Conservation (phyloP, 2,113 vertebrate genomes). For the Athene noctua region DNA sequence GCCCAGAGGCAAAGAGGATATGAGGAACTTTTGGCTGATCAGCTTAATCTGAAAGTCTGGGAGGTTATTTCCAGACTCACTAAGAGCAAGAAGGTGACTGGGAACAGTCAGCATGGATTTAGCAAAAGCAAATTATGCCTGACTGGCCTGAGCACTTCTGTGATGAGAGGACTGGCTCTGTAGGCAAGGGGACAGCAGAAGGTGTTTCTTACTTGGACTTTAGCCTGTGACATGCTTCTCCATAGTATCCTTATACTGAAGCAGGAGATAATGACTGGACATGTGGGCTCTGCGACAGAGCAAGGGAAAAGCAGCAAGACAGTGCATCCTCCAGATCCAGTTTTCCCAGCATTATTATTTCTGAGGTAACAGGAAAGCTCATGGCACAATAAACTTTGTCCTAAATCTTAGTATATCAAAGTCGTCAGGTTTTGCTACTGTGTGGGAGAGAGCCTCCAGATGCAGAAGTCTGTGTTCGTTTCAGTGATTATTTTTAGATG, state of each 20-base stretch:
- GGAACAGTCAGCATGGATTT: background rate
- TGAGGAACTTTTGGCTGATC: background rate
- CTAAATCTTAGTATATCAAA: background rate
- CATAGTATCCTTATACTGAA: background rate
- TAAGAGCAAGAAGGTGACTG: background rate
- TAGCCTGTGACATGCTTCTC: background rate
- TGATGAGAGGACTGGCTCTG: background rate
- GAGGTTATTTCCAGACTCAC: background rate
- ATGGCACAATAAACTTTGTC: background rate
- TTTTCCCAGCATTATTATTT: background rate
- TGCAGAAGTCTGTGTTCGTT: background rate
- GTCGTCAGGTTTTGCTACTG: background rate
- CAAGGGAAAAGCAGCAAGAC: background rate
- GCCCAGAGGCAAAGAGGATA: background rate
- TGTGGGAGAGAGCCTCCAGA: background rate
- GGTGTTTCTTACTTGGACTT: background rate
- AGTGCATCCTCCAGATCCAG: background rate
- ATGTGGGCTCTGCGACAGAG: background rate
- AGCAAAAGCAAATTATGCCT: background rate
- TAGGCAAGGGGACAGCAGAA: background rate
- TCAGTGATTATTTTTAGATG: constrained; percentile 1
- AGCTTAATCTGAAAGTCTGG: background rate
- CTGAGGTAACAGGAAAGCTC: background rate
- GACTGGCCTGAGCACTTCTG: background rate
- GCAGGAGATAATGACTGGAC: background rate